Base-by-base conservation (phyloP, 2,888 invertebrate species). In the Alloscopus bannaensis region DNA sequence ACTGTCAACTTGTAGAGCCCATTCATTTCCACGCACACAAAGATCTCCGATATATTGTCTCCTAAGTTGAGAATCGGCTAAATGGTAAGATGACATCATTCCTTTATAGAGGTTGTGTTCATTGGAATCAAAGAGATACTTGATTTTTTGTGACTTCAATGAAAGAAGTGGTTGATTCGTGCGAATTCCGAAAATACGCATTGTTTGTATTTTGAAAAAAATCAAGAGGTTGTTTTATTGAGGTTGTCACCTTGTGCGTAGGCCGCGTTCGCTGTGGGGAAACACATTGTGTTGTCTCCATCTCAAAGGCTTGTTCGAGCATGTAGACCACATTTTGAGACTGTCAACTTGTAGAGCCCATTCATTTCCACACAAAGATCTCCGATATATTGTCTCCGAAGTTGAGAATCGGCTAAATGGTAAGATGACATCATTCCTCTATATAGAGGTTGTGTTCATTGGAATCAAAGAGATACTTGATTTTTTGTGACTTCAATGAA, bases 211-310 rank as follows among this genome's bases (percentile, higher is more conserved):
- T 1, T 4, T 18, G 24, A 8, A 28, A 66, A 66, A 29, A 13
- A 50, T 47, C 18, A 16, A 36, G 28, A 45, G n/a, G 26, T 57
- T 69, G n/a, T 59, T 29, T n/a, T 29, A 2, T 24, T 8, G 8
- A 36, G 3, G 8, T 68, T 52, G 68, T 68, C 40, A 50, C 42
- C 28, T 57, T 57, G 40, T 69, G 69, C 69, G 62, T 62, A 62
- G 62, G 62, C 18, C 29, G 68, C 40, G 52, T 68, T 29, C 50
- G 66, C 65, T 29, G 65, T 40, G n/a, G 8, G 20, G 3, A n/a
- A n/a, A n/a, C n/a, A n/a, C n/a, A n/a, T n/a, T n/a, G n/a, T n/a
- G n/a, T n/a, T n/a, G n/a, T n/a, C n/a, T n/a, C n/a, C n/a, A n/a
- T n/a, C n/a, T n/a, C n/a, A n/a, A n/a, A n/a, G n/a, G n/a, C n/a